phyloP scores from a whole-genome alignment of 2,888 invertebrate genomes.

The Acholoe squamosa region DNA sequence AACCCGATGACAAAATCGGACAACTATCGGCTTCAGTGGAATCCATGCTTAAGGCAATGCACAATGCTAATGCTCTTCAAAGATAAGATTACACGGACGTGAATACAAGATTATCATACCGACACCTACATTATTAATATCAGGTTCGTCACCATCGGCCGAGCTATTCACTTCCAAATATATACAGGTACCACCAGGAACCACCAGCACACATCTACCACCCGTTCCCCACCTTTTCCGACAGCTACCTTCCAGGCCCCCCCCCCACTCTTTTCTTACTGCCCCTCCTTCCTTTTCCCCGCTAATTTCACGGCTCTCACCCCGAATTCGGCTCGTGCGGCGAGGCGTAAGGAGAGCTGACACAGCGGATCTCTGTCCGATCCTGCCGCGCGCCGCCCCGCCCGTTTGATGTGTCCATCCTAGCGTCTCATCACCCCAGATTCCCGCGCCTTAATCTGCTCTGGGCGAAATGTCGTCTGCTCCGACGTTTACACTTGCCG shows the following conservation, averaged over 20 bases:
- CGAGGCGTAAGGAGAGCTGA: conserved; percentile 22
- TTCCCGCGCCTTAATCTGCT: conserved; percentile 51
- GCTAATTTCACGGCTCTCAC: conserved; percentile 58
- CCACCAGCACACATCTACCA: not conserved
- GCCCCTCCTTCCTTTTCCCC: not conserved
- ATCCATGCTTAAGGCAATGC: no score
- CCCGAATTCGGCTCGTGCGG: conserved; percentile 26
- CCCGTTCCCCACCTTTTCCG: not conserved
- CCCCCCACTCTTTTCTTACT: no score
- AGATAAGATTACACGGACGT: no score
- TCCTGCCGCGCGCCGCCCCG: conserved; percentile 17
- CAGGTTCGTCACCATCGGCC: not conserved
- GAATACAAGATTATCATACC: no score
- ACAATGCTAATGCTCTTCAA: no score
- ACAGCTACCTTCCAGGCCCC: not conserved
- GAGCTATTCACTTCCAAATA: no score
- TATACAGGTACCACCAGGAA: not conserved
- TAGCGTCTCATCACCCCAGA: conserved; percentile 43
- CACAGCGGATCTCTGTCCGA: conserved; percentile 48
- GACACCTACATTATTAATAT: no score
- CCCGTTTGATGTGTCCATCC: conserved; percentile 52
- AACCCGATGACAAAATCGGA: no score
- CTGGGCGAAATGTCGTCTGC: conserved; percentile 33
- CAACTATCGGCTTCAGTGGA: no score
- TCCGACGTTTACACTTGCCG: not conserved